A percentile compares a stretch with the other conserved stretches of the same genome.
Conservation (phyloP, 30 jellyfish, hydroid and myxozoan species). For the Hydractinia symbiolongicarpus region DNA sequence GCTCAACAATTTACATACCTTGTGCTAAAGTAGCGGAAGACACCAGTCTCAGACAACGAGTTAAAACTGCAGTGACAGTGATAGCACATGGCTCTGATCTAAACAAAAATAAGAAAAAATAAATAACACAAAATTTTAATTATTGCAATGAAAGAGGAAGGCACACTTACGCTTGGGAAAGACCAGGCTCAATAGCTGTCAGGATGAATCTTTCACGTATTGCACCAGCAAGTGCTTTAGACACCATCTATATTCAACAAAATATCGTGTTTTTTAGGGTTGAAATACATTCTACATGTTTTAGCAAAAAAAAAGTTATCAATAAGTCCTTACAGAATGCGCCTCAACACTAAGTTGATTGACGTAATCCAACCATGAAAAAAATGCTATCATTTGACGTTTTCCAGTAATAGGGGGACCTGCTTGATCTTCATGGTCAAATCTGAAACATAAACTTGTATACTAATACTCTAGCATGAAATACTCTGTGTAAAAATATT, state of each 20-base stretch:
- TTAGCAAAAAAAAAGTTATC: too few species aligned
- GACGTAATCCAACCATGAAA: slow-evolving; percentile 89
- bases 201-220: slow-evolving; percentile 68
- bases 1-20: slow-evolving; percentile 36
- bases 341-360: slow-evolving; percentile 87
- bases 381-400: slow-evolving; percentile 86
- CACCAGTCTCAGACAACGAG: slow-evolving; percentile 70
- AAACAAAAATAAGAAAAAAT: not conserved
- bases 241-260: slow-evolving; percentile 57
- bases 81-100: slow-evolving; percentile 85
- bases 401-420: slow-evolving; percentile 70
- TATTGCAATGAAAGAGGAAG: not conserved
- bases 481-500: too few species aligned
- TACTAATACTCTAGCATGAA: too few species aligned
- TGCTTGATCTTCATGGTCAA: slow-evolving; percentile 72
- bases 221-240: slow-evolving; percentile 84
- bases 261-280: not conserved
- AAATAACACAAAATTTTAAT: not conserved
- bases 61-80: slow-evolving; percentile 74
- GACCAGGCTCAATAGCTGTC: slow-evolving; percentile 74
- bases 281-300: too few species aligned
- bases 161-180: slow-evolving; percentile 87
- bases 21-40: slow-evolving; percentile 64
- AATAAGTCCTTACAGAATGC: slow-evolving; percentile 65
- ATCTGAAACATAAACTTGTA: slow-evolving; percentile 1